These are phyloP conservation scores for Rhinogobio ventralis DNA, from an alignment of 2,797 vertebrate genomes.

Conservation along the genomic window DNA sequence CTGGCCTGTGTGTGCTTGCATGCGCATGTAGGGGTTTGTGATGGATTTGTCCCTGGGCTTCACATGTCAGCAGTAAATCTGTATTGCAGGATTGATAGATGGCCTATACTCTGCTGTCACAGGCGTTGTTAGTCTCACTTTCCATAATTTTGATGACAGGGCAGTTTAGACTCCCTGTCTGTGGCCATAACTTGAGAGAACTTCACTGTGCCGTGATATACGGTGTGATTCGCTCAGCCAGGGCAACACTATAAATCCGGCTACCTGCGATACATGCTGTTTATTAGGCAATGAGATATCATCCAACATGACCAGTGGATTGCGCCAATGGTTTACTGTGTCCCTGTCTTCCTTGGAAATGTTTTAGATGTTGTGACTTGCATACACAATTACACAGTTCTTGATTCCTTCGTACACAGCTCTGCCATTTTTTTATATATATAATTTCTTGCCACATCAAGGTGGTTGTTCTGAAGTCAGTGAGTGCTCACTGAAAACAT, in stretches of 20 bases:
- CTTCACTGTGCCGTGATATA: conserved; percentile 47
- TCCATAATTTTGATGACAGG: conserved; percentile 71
- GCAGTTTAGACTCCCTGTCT: conserved; percentile 58
- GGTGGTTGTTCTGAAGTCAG: too few relatives aligned
- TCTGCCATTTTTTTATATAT: background rate
- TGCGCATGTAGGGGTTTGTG: background rate
- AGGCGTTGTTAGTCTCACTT: conserved; percentile 64
- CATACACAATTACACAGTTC: background rate
- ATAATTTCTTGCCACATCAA: background rate
- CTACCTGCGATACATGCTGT: conserved; percentile 36
- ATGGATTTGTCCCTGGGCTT: conserved; percentile 23
- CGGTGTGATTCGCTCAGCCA: conserved; percentile 10
- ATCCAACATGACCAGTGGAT: conserved; percentile 7
- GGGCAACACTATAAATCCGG: conserved; percentile 17
- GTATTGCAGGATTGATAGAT: conserved; percentile 44
- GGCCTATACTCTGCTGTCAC: conserved; percentile 46
- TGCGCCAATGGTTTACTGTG: background rate
- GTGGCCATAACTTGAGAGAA: conserved; percentile 40
- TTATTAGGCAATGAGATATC: conserved; percentile 25
- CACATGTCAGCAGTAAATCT: conserved; percentile 53
- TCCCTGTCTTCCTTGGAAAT: conserved; percentile 1
- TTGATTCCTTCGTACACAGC: background rate
- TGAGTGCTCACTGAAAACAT: background rate
- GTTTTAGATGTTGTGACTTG: background rate
- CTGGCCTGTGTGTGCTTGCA: conserved; percentile 9